Percentiles rank a stretch among this genome's conserved stretches.
These are phyloP conservation scores for Pseudomyrmex dendroicus DNA, from an alignment of 1,140 invertebrate genomes.

Conservation along the genomic window DNA sequence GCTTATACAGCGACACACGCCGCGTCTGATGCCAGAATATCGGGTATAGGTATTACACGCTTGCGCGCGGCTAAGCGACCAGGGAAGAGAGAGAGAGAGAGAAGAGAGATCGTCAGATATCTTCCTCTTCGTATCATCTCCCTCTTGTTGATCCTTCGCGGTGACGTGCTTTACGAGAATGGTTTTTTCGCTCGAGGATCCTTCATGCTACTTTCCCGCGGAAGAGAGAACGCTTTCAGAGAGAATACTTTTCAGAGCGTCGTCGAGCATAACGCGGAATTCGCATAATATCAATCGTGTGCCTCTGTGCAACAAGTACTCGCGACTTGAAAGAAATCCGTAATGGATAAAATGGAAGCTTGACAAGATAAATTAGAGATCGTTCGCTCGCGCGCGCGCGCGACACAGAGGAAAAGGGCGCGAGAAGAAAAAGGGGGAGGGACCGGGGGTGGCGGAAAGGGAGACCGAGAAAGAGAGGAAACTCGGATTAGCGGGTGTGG, in stretches of 20 bases:
- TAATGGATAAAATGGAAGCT: constrained; percentile 56
- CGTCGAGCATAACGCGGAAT: constrained; percentile 18
- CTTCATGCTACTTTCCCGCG: too few species aligned
- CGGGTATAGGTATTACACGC: constrained; percentile 29
- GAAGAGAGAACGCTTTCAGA: too few species aligned
- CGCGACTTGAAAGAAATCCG: constrained; percentile 43
- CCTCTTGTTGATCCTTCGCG: not conserved
- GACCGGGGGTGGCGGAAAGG: constrained; percentile 21
- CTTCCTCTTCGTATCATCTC: not conserved
- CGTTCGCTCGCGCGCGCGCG: not conserved
- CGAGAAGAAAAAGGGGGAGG: constrained; percentile 1
- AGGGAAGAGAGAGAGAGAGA: not conserved
- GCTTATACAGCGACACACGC: not conserved
- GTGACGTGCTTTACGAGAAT: constrained; percentile 1
- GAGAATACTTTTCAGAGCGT: not conserved
- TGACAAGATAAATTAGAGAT: constrained; percentile 54
- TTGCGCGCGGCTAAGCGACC: constrained; percentile 37
- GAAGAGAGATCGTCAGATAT: not conserved
- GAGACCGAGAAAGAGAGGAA: constrained; percentile 56
- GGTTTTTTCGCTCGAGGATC: not conserved
- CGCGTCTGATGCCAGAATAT: constrained; percentile 7
- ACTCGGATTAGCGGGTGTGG: constrained; percentile 69
- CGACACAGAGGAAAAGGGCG: too few species aligned
- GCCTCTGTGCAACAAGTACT: constrained; percentile 46
- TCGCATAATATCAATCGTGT: constrained; percentile 55